Evolutionary conservation across 2,797 vertebrate genomes (phyloP).

Genomic region (Darevskia mixta): DNA sequence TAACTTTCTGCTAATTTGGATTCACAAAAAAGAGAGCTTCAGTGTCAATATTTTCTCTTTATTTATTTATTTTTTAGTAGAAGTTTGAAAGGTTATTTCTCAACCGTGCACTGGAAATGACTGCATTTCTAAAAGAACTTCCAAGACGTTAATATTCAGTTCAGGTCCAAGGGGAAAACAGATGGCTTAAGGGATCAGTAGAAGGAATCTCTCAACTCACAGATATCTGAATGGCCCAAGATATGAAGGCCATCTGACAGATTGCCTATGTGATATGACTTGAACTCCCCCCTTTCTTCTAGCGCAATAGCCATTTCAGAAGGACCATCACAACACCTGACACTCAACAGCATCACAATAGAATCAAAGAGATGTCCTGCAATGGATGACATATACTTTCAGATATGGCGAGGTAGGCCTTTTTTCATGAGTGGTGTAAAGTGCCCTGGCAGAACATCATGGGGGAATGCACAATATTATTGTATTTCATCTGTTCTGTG

Average conservation of each 20-base stretch:
- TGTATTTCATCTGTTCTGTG: neutral
- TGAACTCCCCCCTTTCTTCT: neutral
- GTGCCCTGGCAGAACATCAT: neutral
- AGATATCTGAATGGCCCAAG: neutral
- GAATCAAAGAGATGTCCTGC: neutral
- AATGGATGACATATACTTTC: neutral
- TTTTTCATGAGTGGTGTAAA: neutral
- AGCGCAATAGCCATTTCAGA: neutral
- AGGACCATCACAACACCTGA: neutral
- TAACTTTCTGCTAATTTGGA: neutral
- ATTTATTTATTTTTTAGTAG: neutral
- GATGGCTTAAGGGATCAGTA: neutral
- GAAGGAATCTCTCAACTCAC: neutral
- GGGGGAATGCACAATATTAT: neutral
- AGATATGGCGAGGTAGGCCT: neutral
- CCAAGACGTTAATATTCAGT: slow-evolving; percentile 1
- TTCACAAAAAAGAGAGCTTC: neutral
- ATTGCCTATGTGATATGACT: neutral
- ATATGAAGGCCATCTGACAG: neutral
- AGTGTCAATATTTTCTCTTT: neutral
- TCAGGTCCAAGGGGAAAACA: neutral
- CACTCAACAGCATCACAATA: neutral
- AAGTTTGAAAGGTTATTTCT: too few relatives aligned
- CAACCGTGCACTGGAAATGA: too few relatives aligned
- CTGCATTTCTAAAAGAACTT: neutral